A percentile compares a stretch with the other conserved stretches of the same genome.
These are phyloP conservation scores for Irena cyanogastra DNA, from an alignment of 2,113 vertebrate species.

Conservation along the genomic window DNA sequence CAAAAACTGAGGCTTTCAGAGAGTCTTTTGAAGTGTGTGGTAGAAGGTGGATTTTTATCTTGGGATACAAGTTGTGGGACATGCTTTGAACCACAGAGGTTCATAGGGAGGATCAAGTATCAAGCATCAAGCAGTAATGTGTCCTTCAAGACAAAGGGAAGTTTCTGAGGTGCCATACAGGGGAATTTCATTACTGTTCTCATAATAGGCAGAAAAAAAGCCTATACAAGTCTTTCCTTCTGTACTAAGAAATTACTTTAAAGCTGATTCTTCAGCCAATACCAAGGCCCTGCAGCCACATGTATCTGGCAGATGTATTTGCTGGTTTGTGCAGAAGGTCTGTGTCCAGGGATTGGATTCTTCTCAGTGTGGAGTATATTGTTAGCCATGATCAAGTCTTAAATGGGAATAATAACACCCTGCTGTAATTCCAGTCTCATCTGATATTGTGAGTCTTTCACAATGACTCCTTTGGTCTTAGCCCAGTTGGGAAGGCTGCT, in stretches of 20 bases:
- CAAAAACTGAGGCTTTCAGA: neutral
- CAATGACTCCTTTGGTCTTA: neutral
- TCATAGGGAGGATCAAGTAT: neutral
- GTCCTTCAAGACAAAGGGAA: neutral
- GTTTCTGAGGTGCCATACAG: neutral
- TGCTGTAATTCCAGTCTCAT: neutral
- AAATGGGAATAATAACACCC: neutral
- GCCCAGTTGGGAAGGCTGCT: neutral
- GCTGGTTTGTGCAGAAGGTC: neutral
- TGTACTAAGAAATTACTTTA: neutral
- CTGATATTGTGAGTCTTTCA: neutral
- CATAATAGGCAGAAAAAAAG: neutral
- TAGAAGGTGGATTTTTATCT: neutral
- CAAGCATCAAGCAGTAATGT: neutral
- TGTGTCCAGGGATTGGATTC: neutral
- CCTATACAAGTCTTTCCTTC: neutral
- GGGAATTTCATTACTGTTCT: neutral
- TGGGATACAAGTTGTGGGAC: neutral
- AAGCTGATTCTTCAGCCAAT: neutral
- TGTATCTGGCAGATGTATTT: neutral
- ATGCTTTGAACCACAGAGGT: neutral
- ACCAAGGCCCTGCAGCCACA: neutral
- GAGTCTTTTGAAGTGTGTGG: neutral
- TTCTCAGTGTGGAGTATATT: rapidly evolving
- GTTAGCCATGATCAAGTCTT: neutral